Evolutionary conservation across 53 echinoderm and acorn worm species (phyloP).

Genomic region (Crossaster papposus): DNA sequence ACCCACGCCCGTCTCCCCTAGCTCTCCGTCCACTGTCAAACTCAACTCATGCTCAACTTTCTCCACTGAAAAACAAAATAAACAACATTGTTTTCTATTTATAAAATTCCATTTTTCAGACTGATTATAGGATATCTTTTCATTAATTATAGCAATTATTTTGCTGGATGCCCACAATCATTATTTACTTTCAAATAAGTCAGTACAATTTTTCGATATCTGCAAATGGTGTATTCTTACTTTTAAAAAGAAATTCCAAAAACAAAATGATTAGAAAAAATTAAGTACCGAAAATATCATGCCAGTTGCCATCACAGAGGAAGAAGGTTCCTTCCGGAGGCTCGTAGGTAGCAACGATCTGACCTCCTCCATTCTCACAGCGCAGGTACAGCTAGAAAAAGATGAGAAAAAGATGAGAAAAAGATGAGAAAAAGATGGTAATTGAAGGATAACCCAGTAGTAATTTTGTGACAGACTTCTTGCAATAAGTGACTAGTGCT

Average conservation of each 20-base stretch:
- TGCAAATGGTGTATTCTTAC: too few relatives aligned
- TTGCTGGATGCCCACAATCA: too few relatives aligned
- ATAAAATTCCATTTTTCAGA: too few relatives aligned
- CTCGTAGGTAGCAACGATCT: conserved; percentile 57
- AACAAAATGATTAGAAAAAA: not conserved
- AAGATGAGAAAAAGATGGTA: too few relatives aligned
- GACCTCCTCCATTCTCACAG: conserved; percentile 84
- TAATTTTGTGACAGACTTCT: too few relatives aligned
- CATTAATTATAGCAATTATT: too few relatives aligned
- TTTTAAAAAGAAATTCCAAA: not conserved
- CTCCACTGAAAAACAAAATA: not conserved
- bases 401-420: not conserved
- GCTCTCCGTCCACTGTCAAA: conserved; percentile 26
- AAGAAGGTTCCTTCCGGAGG: conserved; percentile 72
- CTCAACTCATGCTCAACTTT: not conserved
- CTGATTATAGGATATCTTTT: not conserved
- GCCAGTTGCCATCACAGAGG: conserved; percentile 97
- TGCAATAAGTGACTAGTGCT: too few relatives aligned
- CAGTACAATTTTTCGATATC: too few relatives aligned
- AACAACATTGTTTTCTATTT: not conserved
- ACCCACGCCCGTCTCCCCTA: not conserved
- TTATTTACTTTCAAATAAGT: too few relatives aligned
- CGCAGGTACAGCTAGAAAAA: conserved; percentile 66
- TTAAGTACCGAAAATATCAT: conserved; percentile 76
- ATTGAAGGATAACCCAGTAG: too few relatives aligned